These are phyloP conservation scores for Platysternon megacephalum DNA, from an alignment of 2,113 vertebrate genomes.

Conservation along the genomic window DNA sequence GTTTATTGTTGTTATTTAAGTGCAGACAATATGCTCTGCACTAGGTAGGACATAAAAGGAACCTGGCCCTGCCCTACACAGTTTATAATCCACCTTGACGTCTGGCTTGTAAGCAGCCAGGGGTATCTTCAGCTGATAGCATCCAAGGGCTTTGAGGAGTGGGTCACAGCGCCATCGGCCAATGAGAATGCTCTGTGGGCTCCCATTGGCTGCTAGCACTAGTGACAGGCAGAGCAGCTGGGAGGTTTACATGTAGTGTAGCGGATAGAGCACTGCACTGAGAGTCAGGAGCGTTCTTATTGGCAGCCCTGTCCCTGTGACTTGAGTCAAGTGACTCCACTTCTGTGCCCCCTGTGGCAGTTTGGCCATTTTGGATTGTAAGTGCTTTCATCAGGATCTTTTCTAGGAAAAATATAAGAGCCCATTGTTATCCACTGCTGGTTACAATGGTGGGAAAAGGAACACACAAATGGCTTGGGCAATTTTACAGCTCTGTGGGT, in stretches of 20 bases:
- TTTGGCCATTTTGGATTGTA: neutral
- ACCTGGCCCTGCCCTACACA: neutral
- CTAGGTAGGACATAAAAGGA: neutral
- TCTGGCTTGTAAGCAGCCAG: neutral
- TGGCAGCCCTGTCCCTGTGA: neutral
- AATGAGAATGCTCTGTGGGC: neutral
- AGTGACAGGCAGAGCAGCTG: neutral
- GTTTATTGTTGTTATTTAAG: neutral
- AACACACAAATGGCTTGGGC: neutral
- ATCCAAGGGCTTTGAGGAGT: neutral
- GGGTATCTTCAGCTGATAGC: neutral
- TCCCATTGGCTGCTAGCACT: neutral
- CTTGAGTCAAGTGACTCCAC: neutral
- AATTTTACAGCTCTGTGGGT: neutral
- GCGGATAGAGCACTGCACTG: neutral
- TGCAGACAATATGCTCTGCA: neutral
- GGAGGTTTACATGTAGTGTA: neutral
- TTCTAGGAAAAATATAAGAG: neutral
- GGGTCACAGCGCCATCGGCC: neutral
- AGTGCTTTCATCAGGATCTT: neutral
- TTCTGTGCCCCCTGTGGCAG: neutral
- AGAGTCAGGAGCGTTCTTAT: neutral
- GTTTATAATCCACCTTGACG: neutral
- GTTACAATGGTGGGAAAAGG: neutral
- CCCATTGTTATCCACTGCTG: neutral